phyloP scores from a whole-genome alignment of 2,888 invertebrate genomes.

The Stenoptilia bipunctidactyla region DNA sequence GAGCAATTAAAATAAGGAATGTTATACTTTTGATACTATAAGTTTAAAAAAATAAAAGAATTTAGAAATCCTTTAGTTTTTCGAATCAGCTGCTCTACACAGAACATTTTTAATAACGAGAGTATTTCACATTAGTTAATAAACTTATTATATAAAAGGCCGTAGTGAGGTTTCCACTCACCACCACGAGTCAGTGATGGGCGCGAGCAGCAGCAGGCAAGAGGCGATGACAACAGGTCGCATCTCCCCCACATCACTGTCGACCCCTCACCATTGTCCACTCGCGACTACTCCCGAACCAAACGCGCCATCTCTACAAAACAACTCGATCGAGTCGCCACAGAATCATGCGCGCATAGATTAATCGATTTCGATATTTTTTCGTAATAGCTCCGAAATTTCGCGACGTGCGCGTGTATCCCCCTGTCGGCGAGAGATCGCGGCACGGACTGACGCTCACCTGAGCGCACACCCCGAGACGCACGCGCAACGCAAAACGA shows the following conservation, averaged over 20 bases:
- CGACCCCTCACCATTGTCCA: constrained; percentile 25
- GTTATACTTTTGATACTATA: too few species aligned
- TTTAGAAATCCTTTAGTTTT: too few species aligned
- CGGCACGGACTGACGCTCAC: constrained; percentile 57
- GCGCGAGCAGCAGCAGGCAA: constrained; percentile 88
- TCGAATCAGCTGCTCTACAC: too few species aligned
- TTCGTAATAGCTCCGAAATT: constrained; percentile 46
- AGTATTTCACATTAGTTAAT: too few species aligned
- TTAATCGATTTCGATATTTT: constrained; percentile 28
- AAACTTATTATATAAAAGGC: too few species aligned
- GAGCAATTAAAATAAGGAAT: too few species aligned
- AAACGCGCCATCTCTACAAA: constrained; percentile 16
- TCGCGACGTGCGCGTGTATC: constrained; percentile 53
- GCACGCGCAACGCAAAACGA: constrained; percentile 57
- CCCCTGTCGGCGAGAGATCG: constrained; percentile 46
- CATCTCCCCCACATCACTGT: too few species aligned
- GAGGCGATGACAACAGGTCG: constrained; percentile 86
- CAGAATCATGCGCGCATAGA: not conserved
- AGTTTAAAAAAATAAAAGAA: too few species aligned
- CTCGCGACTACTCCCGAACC: constrained; percentile 14
- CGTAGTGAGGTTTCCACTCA: constrained; percentile 62
- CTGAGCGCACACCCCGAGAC: constrained; percentile 49
- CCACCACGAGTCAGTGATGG: constrained; percentile 91
- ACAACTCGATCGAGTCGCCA: not conserved
- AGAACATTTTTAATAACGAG: too few species aligned